A percentile compares a stretch with the other conserved stretches of the same genome.
Conservation (phyloP, 2,113 vertebrate species). For the Myotis yumanensis region DNA sequence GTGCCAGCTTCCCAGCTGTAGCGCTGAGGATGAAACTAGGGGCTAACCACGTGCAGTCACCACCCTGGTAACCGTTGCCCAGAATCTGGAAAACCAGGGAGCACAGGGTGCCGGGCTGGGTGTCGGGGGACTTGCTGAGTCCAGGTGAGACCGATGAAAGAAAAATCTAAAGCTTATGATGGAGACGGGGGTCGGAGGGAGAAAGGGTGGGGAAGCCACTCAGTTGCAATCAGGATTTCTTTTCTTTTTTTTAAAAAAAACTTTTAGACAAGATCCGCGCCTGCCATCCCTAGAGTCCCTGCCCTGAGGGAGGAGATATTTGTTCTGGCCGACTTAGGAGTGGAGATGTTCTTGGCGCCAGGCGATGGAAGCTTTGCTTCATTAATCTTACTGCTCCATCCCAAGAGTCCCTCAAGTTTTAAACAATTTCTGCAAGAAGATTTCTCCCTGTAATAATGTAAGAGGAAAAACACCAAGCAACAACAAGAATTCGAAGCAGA, state of each 20-base stretch:
- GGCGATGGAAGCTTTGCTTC: conserved; percentile 1
- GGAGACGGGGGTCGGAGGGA: background rate
- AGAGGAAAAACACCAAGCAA: background rate
- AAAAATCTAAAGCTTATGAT: background rate
- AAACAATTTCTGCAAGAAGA: conserved; percentile 49
- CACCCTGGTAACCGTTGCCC: too few relatives aligned
- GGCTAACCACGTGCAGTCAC: rapidly evolving
- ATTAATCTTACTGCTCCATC: conserved; percentile 43
- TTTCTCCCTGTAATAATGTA: conserved; percentile 2
- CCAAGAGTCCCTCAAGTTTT: conserved; percentile 48
- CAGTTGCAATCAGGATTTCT: background rate
- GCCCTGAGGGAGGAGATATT: background rate
- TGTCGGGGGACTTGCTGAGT: background rate
- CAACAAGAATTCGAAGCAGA: background rate
- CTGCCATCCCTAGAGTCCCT: background rate
- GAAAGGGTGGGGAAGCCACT: background rate
- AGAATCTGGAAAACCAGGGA: background rate
- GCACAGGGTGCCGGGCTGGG: rapidly evolving
- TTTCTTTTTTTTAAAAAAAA: background rate
- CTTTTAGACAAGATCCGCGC: background rate
- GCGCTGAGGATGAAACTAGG: background rate
- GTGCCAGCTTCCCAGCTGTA: rapidly evolving
- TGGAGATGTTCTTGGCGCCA: conserved; percentile 36
- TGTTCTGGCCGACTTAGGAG: conserved; percentile 34
- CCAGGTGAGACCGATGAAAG: background rate